Evolutionary conservation across 2,113 vertebrate species (phyloP).

Genomic region (Sinocyclocheilus rhinocerous): DNA sequence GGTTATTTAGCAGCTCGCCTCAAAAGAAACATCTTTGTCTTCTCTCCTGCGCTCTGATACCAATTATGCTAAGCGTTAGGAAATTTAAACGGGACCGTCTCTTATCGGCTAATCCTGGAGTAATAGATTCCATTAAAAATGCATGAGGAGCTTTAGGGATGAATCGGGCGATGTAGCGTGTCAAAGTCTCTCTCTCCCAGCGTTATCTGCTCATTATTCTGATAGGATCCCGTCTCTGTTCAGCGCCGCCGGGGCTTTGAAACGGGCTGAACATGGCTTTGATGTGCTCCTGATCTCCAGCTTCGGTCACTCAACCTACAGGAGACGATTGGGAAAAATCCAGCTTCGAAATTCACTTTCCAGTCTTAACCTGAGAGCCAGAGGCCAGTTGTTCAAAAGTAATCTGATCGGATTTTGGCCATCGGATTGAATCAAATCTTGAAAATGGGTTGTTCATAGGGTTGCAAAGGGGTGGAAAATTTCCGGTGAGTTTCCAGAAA

Average conservation of each 20-base stretch:
- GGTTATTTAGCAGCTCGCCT: conserved; percentile 47
- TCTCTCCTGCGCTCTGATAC: conserved; percentile 69
- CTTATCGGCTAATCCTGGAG: conserved; percentile 81
- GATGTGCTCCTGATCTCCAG: background rate
- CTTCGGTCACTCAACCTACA: background rate
- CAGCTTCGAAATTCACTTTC: too few species aligned
- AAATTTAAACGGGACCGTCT: conserved; percentile 76
- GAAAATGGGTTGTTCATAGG: too few species aligned
- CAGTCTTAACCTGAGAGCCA: too few species aligned
- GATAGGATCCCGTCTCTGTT: conserved; percentile 49
- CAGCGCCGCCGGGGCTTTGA: background rate
- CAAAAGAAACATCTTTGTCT: conserved; percentile 66
- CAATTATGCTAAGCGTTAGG: conserved; percentile 81
- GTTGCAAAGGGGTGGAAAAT: too few species aligned
- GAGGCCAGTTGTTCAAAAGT: too few species aligned
- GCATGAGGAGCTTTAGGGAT: conserved; percentile 70
- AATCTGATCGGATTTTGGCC: too few species aligned
- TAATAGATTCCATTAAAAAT: conserved; percentile 85
- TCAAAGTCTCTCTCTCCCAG: conserved; percentile 48
- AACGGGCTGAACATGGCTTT: background rate
- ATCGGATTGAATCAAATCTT: too few species aligned
- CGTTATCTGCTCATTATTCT: conserved; percentile 55
- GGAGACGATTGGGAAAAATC: background rate
- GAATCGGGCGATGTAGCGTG: conserved; percentile 55
- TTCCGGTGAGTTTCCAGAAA: too few species aligned